Percentiles rank a stretch among this genome's conserved stretches.
Conservation (phyloP, 2,113 vertebrate genomes). For the Pelecanus crispus region DNA sequence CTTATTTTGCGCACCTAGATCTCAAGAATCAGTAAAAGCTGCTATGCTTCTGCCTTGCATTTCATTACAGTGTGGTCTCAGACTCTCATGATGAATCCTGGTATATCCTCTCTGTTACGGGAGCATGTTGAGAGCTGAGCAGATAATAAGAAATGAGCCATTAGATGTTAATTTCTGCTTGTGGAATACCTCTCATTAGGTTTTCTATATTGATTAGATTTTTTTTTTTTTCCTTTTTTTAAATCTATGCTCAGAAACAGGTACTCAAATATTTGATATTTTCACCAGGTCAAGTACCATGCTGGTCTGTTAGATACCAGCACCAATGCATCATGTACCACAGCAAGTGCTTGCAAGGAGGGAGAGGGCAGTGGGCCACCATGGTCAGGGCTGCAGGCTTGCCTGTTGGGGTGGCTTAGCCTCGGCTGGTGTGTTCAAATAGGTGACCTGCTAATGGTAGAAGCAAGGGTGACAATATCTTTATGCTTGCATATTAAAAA, state of each 20-base stretch:
- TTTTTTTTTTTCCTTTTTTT: neutral
- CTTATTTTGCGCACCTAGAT: slow-evolving; percentile 7
- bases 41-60: neutral
- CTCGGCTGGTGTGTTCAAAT: neutral
- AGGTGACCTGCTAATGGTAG: neutral
- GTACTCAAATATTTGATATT: neutral
- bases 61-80: neutral
- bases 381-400: accelerated
- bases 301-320: neutral
- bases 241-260: neutral
- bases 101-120: neutral
- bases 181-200: neutral
- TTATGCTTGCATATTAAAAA: neutral
- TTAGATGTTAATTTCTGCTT: neutral
- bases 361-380: neutral
- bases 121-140: neutral
- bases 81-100: neutral
- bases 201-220: neutral
- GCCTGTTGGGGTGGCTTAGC: accelerated
- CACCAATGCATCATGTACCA: neutral
- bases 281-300: neutral
- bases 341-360: neutral
- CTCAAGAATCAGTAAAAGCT: neutral
- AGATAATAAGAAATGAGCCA: neutral
- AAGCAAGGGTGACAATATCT: neutral